Evolutionary conservation across 2,888 invertebrate species (phyloP), one percentile per base, ranked within the genome.

Genomic region (Caprella mutica): DNA sequence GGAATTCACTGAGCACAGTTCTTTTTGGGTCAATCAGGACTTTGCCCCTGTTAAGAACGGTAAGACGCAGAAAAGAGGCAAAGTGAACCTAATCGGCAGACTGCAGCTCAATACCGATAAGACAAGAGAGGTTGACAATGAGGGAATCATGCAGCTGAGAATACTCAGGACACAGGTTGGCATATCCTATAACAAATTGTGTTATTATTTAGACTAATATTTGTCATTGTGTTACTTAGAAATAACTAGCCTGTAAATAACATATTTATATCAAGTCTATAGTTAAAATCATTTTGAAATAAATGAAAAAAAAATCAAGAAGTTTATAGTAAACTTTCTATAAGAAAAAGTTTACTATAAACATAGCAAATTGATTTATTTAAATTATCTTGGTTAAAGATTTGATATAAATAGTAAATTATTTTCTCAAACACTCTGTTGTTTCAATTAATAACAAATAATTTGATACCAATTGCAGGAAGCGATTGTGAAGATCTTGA

Each of bases 401-500:
- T 21, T n/a, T 9, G 9, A 48, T 23, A 33, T 33, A 30, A 26
- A 19, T 58, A 17, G 39, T 48, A 33, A n/a, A 29, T 21, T 56
- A 14, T 43, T 42, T 58, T 38, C 30, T 43, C 42, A 17, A 27
- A 35, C 14, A 39, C 6, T 64, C 14, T 5, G 30, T 14, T 17
- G 24, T 61, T 61, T 24, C 50, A 9, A 35, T 50, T 17, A 14
- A 33, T 50, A 50, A 27, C 14, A 19, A 50, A 27, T 14, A 27
- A 50, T 19, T 35, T 17, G 35, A 35, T 6, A 19, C 30, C 27
- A 9, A 14, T 21, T 46, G 27, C 54, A 64, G 80, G 98, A 98
- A 77, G 98, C 97, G 26, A 93, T 98, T 65, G 96, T 98, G 66
- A 98, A 98, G 77, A 96, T 99, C 64, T 78, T 98, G 75, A 99